A percentile compares a stretch with the other conserved stretches of the same genome.
Conservation (phyloP, 2,888 invertebrate species). For the Atethmia centrago region DNA sequence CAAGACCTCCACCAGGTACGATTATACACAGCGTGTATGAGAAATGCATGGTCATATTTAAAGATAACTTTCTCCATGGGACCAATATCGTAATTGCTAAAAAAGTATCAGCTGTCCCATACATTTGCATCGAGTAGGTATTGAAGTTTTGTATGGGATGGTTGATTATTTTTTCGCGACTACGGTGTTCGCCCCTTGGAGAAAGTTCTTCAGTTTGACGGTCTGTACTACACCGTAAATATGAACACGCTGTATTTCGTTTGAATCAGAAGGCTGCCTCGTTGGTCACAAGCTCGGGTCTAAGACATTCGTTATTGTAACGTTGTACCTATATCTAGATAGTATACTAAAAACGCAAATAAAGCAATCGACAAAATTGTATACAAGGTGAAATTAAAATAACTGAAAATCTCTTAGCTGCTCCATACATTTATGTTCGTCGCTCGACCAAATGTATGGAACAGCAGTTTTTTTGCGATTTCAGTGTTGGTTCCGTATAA, state of each 20-base stretch:
- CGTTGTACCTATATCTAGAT: too few relatives aligned
- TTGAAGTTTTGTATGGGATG: too few relatives aligned
- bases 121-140: too few relatives aligned
- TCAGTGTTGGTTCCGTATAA: neutral
- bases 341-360: too few relatives aligned
- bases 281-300: neutral
- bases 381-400: neutral
- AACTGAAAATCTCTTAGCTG: neutral
- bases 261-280: neutral
- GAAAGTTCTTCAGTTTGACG: too few relatives aligned
- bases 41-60: neutral
- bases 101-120: too few relatives aligned
- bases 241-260: neutral
- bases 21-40: neutral
- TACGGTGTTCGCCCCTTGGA: too few relatives aligned
- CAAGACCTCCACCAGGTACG: conserved; percentile 75
- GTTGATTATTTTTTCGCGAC: too few relatives aligned
- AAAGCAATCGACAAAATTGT: neutral
- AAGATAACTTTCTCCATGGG: neutral
- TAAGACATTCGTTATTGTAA: neutral
- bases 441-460: too few relatives aligned
- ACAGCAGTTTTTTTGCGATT: neutral
- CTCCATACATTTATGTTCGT: neutral
- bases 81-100: too few relatives aligned
- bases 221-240: too few relatives aligned